Percentiles rank a stretch among this genome's conserved stretches.
Conservation (phyloP, 2,888 invertebrate species). For the Papilio demoleus region DNA sequence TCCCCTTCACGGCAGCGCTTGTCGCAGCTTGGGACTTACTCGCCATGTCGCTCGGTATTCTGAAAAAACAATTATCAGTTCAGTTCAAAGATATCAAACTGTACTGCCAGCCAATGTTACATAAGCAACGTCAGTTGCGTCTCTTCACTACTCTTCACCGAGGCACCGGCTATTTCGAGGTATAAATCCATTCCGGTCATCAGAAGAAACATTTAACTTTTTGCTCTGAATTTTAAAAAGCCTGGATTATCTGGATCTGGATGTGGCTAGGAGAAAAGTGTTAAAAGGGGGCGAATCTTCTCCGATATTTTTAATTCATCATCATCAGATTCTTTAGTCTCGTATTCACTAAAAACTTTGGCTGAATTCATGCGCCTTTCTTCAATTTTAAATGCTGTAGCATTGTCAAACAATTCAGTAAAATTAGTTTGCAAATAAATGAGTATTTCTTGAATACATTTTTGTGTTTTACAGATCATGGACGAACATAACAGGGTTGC, state of each 20-base stretch:
- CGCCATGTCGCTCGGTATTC: slow-evolving; percentile 82
- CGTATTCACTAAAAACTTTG: no score
- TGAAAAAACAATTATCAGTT: slow-evolving; percentile 86
- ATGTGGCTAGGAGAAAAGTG: no score
- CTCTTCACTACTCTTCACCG: slow-evolving; percentile 84
- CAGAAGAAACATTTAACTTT: no score
- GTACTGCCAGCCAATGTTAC: slow-evolving; percentile 83
- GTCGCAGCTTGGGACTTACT: slow-evolving; percentile 88
- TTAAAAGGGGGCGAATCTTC: no score
- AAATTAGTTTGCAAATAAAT: no score
- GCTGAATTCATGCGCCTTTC: no score
- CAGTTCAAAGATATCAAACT: slow-evolving; percentile 86
- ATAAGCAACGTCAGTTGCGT: slow-evolving; percentile 78
- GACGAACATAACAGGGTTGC: slow-evolving; percentile 53
- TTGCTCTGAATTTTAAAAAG: no score
- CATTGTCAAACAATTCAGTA: no score
- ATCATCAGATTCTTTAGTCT: no score
- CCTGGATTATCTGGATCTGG: no score
- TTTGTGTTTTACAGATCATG: slow-evolving; percentile 50
- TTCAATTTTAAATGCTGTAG: no score
- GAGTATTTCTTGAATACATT: not conserved
- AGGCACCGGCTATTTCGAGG: slow-evolving; percentile 85
- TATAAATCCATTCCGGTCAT: slow-evolving; percentile 51
- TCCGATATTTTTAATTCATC: no score
- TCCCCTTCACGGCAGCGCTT: slow-evolving; percentile 91